These are phyloP conservation scores for Hirudo medicinalis DNA, from an alignment of 1,140 invertebrate species.

Conservation along the genomic window DNA sequence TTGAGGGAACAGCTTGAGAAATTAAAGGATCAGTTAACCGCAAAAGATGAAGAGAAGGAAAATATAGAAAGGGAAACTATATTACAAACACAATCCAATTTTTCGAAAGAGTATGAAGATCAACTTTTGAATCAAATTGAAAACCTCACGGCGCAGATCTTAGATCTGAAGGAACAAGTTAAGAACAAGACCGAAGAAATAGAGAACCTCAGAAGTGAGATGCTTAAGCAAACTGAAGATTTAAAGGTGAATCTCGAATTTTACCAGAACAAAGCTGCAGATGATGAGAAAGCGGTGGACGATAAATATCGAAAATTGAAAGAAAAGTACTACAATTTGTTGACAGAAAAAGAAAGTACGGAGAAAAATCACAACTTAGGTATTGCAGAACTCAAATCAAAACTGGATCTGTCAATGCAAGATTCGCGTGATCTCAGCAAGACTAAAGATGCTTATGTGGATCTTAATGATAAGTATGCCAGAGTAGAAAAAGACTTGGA, in stretches of 20 bases:
- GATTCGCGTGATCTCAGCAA: background rate
- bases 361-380: background rate
- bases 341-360: background rate
- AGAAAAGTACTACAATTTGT: background rate
- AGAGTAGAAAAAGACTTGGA: background rate
- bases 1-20: background rate
- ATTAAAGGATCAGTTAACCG: background rate
- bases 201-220: background rate
- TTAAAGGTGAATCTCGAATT: background rate
- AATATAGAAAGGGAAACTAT: background rate
- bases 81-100: background rate
- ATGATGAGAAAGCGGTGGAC: background rate
- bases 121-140: background rate
- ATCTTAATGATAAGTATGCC: background rate
- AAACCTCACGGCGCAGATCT: background rate
- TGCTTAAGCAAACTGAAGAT: background rate
- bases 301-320: background rate
- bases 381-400: background rate
- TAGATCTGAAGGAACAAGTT: background rate
- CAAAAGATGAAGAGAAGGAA: background rate
- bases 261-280: background rate
- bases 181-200: background rate
- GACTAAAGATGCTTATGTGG: background rate
- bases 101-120: slow-evolving; percentile 1
- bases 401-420: background rate